These are phyloP conservation scores for Zenarchopterus dispar DNA, from an alignment of 2,797 vertebrate genomes.

Conservation along the genomic window DNA sequence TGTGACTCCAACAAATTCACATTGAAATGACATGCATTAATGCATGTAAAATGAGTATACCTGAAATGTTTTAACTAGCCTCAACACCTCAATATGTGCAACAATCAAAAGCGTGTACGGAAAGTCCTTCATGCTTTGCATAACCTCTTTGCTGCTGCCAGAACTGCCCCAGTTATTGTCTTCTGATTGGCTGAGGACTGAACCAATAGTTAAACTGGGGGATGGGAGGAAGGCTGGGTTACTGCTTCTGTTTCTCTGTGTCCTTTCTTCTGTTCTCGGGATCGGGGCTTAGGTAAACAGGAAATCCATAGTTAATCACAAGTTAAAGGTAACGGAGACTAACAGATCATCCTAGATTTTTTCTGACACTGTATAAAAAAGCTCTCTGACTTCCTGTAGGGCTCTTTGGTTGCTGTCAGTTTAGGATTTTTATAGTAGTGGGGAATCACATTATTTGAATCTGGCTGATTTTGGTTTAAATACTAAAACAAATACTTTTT, in stretches of 20 bases:
- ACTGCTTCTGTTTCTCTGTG: constrained; percentile 60
- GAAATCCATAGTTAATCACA: constrained; percentile 32
- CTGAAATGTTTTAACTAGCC: constrained; percentile 41
- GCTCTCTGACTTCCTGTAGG: constrained; percentile 31
- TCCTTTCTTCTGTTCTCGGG: constrained; percentile 57
- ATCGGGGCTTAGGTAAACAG: constrained; percentile 49
- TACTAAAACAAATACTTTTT: constrained; percentile 29
- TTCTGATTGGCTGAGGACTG: constrained; percentile 74
- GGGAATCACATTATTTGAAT: constrained; percentile 21
- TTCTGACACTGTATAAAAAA: constrained; percentile 17
- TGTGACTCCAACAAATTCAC: neutral
- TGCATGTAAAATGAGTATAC: constrained; percentile 11
- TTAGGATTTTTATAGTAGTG: constrained; percentile 18
- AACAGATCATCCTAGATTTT: constrained; percentile 28
- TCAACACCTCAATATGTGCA: constrained; percentile 31
- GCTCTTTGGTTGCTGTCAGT: constrained; percentile 23
- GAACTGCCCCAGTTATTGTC: constrained; percentile 52
- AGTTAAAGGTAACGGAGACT: constrained; percentile 21
- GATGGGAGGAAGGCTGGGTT: constrained; percentile 70
- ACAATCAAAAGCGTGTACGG: constrained; percentile 47
- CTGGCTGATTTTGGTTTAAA: constrained; percentile 17
- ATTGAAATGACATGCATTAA: neutral
- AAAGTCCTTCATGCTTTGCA: constrained; percentile 67
- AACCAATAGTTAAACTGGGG: constrained; percentile 76
- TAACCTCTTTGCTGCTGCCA: constrained; percentile 76